Evolutionary conservation across 2,113 vertebrate genomes (phyloP).

Genomic region (Cynocephalus volans): DNA sequence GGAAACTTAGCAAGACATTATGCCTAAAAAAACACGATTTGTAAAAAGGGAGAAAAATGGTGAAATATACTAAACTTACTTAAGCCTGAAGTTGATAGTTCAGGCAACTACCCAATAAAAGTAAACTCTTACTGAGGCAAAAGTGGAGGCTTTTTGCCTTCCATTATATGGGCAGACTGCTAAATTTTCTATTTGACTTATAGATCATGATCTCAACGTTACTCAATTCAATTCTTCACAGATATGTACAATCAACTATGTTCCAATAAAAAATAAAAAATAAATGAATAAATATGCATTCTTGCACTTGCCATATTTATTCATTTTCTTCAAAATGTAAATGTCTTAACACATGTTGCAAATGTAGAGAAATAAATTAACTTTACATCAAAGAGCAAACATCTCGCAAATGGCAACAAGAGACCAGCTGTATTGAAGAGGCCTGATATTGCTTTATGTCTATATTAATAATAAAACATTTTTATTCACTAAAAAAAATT

Average conservation of each 20-base stretch:
- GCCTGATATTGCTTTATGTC: constrained; percentile 69
- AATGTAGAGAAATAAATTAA: constrained; percentile 64
- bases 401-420: constrained; percentile 57
- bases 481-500: background rate
- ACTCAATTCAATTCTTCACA: no score
- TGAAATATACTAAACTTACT: constrained; percentile 39
- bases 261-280: no score
- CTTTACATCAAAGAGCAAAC: constrained; percentile 73
- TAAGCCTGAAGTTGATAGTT: constrained; percentile 40
- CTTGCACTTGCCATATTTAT: constrained; percentile 63
- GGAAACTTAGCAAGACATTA: constrained; percentile 32
- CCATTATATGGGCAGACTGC: background rate
- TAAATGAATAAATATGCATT: constrained; percentile 46
- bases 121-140: constrained; percentile 10
- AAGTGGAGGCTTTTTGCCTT: constrained; percentile 31
- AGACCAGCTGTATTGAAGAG: constrained; percentile 74
- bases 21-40: constrained; percentile 22
- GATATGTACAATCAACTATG: no score
- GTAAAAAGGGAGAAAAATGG: background rate
- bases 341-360: constrained; percentile 61
- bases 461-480: constrained; percentile 78
- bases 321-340: constrained; percentile 61
- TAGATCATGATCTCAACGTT: background rate
- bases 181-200: constrained; percentile 60
- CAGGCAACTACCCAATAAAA: background rate